Percentiles rank a stretch among this genome's conserved stretches.
These are phyloP conservation scores for Papilio protenor DNA, from an alignment of 2,888 invertebrate genomes.

Conservation along the genomic window DNA sequence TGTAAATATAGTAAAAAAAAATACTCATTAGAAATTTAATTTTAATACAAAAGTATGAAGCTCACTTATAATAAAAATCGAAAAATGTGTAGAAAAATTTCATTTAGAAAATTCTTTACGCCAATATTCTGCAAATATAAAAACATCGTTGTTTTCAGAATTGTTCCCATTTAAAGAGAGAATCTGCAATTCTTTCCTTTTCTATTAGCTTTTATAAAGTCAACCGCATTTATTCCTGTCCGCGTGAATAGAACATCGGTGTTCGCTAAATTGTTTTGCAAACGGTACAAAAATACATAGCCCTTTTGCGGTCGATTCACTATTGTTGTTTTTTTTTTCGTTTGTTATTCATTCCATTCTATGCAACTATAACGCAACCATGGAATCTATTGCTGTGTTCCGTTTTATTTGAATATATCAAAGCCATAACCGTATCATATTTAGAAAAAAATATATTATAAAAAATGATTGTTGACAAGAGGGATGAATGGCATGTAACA, in stretches of 20 bases:
- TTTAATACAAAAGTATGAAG: not conserved
- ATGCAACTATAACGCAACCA: slow-evolving; percentile 43
- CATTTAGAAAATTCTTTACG: slow-evolving; percentile 1
- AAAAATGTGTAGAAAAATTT: not conserved
- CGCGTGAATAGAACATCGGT: slow-evolving; percentile 44
- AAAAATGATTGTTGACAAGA: not conserved
- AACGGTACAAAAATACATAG: slow-evolving; percentile 44
- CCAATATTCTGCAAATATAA: slow-evolving; percentile 2
- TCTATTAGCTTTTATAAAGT: slow-evolving; percentile 45
- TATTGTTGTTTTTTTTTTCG: slow-evolving; percentile 33
- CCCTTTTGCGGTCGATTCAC: slow-evolving; percentile 46
- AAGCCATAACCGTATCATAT: not conserved
- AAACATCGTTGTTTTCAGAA: slow-evolving; percentile 16
- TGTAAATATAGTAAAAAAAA: not conserved
- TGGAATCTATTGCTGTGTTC: not conserved
- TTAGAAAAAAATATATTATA: not conserved
- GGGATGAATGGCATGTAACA: too few relatives aligned
- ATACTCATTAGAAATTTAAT: not conserved
- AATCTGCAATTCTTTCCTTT: slow-evolving; percentile 40
- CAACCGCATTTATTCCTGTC: slow-evolving; percentile 45
- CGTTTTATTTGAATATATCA: not conserved
- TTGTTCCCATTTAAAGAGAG: slow-evolving; percentile 31
- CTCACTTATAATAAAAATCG: not conserved
- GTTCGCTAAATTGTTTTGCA: slow-evolving; percentile 47
- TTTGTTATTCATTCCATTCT: slow-evolving; percentile 44